Evolutionary conservation across 2,113 vertebrate genomes (phyloP), one percentile per base, ranked within the genome.

Genomic region (Procavia capensis): DNA sequence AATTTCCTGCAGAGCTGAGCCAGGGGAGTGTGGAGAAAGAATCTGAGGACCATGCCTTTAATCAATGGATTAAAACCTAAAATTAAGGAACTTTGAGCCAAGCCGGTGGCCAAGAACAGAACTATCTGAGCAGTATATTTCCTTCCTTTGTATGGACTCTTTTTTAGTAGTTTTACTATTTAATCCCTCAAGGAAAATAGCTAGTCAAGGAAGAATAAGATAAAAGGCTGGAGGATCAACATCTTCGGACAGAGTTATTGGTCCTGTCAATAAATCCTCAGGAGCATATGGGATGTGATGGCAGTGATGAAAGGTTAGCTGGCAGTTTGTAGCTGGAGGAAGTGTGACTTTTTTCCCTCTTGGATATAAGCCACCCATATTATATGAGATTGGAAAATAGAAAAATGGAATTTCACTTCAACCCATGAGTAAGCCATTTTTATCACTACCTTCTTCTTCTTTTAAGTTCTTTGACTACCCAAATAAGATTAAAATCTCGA

Each of bases 231-330:
- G 20, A 9, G 94, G 75, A 88, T 54, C 25, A 45, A 24, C 19
- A 4, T 85, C 25, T 59, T 36, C 45, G 78, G 61, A 39, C 76
- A 20, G 64, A 88, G 81, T 95, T 86, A 97, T 85, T 75, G 78
- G 85, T 88, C 89, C 80, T 96, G 87, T 94, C 96, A 95, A 72
- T 41, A 43, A 87, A 91, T 91, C 59, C 59, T 79, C 90, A 93
- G 2, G 0, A 96, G 75, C 84, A 3, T 47, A 63, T 0, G 0
- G 0, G 78, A 54, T 39, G 61, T 25, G 0, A 0, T 68, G 8
- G 85, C 86, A 87, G 79, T 36, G 2, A 84, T 85, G 83, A 78
- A 90, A 89, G 7, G 19, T 2, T 45, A 92, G 64, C 63, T 72
- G 86, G 70, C 0, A 0, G 10, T 41, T 75, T 87, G 6, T 0